These are phyloP conservation scores for Melopsittacus undulatus DNA, from an alignment of 2,797 vertebrate genomes.

Conservation along the genomic window DNA sequence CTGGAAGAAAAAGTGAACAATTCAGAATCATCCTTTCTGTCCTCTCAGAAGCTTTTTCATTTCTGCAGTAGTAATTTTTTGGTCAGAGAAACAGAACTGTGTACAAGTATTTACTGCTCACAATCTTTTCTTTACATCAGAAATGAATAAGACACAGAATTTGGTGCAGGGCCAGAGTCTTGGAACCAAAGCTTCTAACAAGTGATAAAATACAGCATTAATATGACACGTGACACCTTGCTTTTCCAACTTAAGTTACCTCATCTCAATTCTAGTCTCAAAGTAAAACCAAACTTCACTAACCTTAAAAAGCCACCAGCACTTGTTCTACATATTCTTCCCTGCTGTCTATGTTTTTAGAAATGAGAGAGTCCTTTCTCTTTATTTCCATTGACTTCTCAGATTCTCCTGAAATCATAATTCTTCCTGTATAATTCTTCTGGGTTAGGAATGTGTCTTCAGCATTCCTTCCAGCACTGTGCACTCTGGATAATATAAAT, in stretches of 20 bases:
- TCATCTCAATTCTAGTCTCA: neutral
- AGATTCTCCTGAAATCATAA: neutral
- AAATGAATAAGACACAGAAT: neutral
- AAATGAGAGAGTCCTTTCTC: neutral
- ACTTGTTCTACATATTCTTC: neutral
- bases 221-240: neutral
- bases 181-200: neutral
- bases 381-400: neutral
- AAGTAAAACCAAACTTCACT: neutral
- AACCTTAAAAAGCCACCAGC: neutral
- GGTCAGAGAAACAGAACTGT: neutral
- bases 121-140: neutral
- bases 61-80: neutral
- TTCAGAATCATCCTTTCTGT: neutral
- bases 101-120: neutral
- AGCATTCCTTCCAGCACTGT: neutral
- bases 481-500: neutral
- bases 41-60: neutral
- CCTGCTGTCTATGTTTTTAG: neutral
- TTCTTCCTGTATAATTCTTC: neutral
- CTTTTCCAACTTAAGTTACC: neutral
- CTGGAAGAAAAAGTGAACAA: neutral
- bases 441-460: neutral
- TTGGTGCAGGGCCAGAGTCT: neutral
- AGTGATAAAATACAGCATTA: neutral